Conservation (phyloP, 2,888 invertebrate species). For the Nomada lathburiana region DNA sequence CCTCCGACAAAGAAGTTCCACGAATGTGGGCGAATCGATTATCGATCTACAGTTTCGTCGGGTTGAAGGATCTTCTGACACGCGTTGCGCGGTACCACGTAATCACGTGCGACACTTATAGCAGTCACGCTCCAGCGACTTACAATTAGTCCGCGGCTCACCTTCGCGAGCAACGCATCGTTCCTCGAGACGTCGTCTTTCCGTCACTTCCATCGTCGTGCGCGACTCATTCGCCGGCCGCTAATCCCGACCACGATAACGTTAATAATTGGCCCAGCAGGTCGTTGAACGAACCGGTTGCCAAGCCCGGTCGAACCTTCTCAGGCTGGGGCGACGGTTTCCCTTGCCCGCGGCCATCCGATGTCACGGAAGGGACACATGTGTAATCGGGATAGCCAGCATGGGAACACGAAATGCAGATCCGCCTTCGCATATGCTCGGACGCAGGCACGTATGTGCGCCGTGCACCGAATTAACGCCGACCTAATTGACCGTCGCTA, state of each 20-base stretch:
- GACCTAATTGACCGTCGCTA: slow-evolving; percentile 71
- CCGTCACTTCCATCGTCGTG: too few relatives aligned
- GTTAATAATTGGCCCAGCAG: neutral
- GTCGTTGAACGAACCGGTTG: slow-evolving; percentile 20
- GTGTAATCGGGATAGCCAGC: slow-evolving; percentile 62
- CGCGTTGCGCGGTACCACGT: too few relatives aligned
- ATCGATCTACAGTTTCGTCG: too few relatives aligned
- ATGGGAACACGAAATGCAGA: slow-evolving; percentile 71
- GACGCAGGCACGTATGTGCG: slow-evolving; percentile 37
- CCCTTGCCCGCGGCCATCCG: neutral
- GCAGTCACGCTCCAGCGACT: too few relatives aligned
- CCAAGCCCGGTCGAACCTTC: slow-evolving; percentile 34
- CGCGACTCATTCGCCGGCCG: neutral
- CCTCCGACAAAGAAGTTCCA: too few relatives aligned
- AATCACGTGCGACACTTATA: too few relatives aligned
- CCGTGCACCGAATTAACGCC: slow-evolving; percentile 65
- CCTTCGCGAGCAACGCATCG: too few relatives aligned
- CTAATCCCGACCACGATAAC: neutral
- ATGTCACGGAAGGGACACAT: slow-evolving; percentile 60
- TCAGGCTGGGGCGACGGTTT: slow-evolving; percentile 28
- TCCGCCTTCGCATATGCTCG: slow-evolving; percentile 70
- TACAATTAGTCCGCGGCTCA: too few relatives aligned
- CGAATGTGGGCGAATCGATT: too few relatives aligned
- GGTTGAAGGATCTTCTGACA: too few relatives aligned
- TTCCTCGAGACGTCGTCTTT: too few relatives aligned